Percentiles rank a stretch among this genome's conserved stretches.
These are phyloP conservation scores for Agrotis exclamationis DNA, from an alignment of 2,888 invertebrate species.

Conservation along the genomic window DNA sequence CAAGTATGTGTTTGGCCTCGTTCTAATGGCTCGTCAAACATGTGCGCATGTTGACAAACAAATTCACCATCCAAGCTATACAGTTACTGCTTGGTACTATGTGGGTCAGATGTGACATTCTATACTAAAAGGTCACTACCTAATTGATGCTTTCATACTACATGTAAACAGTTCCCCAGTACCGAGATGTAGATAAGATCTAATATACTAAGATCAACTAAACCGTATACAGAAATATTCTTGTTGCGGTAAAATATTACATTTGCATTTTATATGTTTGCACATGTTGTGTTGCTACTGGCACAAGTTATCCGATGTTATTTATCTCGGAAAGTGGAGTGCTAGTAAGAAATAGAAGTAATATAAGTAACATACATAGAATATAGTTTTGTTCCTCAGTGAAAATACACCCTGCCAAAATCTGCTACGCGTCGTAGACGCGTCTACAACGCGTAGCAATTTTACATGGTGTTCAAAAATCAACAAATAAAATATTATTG, in stretches of 20 bases:
- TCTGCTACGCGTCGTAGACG: conserved; percentile 10
- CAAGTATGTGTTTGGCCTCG: conserved; percentile 71
- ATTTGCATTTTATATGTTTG: conserved; percentile 56
- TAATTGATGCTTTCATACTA: conserved; percentile 51
- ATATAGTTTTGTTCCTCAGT: neutral
- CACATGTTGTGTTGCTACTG: conserved; percentile 54
- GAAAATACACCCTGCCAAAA: neutral
- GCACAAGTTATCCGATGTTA: conserved; percentile 52
- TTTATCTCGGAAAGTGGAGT: conserved; percentile 32
- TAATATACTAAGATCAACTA: conserved; percentile 22
- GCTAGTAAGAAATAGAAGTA: conserved; percentile 20
- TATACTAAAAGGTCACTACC: conserved; percentile 47
- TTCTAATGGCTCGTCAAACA: conserved; percentile 87
- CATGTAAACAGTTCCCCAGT: conserved; percentile 28
- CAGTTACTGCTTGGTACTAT: conserved; percentile 68
- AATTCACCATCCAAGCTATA: conserved; percentile 68
- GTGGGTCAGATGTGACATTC: conserved; percentile 66
- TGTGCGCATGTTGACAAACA: conserved; percentile 78
- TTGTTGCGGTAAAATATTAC: conserved; percentile 51
- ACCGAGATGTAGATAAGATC: conserved; percentile 32
- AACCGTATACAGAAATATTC: conserved; percentile 15
- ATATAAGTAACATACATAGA: conserved; percentile 2
- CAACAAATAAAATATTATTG: neutral
- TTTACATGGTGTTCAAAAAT: neutral
- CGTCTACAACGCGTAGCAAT: neutral